These are phyloP conservation scores for Cirrhinus mrigala DNA, from an alignment of 2,797 vertebrate genomes.

Conservation along the genomic window DNA sequence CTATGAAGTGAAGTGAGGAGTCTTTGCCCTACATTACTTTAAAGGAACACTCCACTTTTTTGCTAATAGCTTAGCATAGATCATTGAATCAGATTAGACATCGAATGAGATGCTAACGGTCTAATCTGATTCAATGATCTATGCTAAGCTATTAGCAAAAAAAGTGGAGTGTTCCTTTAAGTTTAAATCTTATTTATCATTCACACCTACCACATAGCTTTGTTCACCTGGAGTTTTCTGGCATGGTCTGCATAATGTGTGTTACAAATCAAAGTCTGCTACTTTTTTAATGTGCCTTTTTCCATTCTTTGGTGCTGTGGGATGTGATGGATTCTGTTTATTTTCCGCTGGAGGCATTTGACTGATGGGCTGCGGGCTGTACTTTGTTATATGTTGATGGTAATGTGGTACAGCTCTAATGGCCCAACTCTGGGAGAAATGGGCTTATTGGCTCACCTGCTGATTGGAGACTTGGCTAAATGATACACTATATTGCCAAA, in stretches of 20 bases:
- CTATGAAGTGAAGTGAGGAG: neutral
- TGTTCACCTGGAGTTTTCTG: conserved; percentile 29
- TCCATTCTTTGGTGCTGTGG: conserved; percentile 58
- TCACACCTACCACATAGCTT: neutral
- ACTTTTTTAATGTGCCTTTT: conserved; percentile 67
- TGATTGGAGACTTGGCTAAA: conserved; percentile 25
- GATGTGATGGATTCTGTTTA: conserved; percentile 77
- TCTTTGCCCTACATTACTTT: conserved; percentile 11
- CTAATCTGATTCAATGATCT: no score
- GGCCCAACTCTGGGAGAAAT: conserved; percentile 38
- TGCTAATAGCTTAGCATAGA: no score
- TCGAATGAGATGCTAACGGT: no score
- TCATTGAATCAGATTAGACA: no score
- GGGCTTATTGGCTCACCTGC: conserved; percentile 20
- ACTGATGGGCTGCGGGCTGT: conserved; percentile 69
- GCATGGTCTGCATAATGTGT: conserved; percentile 59
- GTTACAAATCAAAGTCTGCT: conserved; percentile 63
- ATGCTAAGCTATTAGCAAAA: no score
- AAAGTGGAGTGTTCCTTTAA: no score
- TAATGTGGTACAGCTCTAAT: conserved; percentile 46
- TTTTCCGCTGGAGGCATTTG: conserved; percentile 64
- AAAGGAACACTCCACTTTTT: no score
- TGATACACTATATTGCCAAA: neutral
- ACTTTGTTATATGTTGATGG: conserved; percentile 46
- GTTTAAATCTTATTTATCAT: conserved; percentile 26